phyloP scores from a whole-genome alignment of 1,140 invertebrate genomes.

The Myzus persicae region DNA sequence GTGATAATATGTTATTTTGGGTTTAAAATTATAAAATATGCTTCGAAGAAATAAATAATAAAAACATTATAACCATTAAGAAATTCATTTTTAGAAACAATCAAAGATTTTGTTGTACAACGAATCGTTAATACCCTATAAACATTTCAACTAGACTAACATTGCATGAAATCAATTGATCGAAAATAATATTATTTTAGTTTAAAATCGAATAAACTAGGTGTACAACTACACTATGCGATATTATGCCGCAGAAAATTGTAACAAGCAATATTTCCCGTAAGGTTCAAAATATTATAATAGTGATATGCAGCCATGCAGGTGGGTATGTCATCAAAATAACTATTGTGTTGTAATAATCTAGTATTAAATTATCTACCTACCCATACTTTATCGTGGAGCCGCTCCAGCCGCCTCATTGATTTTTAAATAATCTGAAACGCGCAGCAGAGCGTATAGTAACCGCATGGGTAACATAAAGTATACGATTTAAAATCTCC shows the following conservation, averaged over 20 bases:
- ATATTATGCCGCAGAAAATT: background rate
- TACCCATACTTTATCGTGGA: background rate
- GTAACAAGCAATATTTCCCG: background rate
- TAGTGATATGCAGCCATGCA: background rate
- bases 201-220: background rate
- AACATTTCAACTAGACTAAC: too few species aligned
- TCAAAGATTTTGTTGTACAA: background rate
- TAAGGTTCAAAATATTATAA: background rate
- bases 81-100: background rate
- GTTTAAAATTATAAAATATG: background rate
- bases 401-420: background rate
- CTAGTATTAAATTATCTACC: background rate
- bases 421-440: slow-evolving; percentile 14
- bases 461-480: background rate
- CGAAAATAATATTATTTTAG: background rate
- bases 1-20: background rate
- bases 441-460: too few species aligned
- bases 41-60: background rate
- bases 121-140: background rate
- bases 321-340: background rate
- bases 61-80: background rate
- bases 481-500: background rate
- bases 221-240: too few species aligned
- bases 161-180: background rate
- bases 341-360: background rate